Percentiles rank a stretch among this genome's conserved stretches.
These are phyloP conservation scores for Lethocerus indicus DNA, from an alignment of 1,140 invertebrate genomes.

Conservation along the genomic window DNA sequence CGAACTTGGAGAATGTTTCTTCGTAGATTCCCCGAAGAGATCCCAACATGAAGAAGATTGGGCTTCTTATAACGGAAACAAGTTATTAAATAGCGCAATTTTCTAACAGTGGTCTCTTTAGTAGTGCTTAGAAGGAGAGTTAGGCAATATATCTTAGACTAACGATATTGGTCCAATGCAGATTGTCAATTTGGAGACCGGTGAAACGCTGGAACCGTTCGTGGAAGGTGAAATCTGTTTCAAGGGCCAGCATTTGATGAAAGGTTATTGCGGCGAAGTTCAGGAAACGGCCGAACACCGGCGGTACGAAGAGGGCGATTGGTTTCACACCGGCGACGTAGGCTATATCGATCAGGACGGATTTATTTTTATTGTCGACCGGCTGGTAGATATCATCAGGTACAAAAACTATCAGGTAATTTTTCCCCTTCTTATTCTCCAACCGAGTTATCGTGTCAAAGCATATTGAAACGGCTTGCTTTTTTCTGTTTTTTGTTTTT, in stretches of 20 bases:
- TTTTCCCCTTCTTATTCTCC: background rate
- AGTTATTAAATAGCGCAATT: too few relatives aligned
- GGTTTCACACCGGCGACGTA: constrained; percentile 64
- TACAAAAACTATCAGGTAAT: constrained; percentile 57
- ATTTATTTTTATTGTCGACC: constrained; percentile 53
- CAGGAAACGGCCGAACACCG: constrained; percentile 23
- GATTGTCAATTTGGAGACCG: constrained; percentile 16
- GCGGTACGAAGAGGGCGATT: constrained; percentile 55
- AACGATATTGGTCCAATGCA: too few relatives aligned
- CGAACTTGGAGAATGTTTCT: too few relatives aligned
- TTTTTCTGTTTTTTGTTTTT: background rate
- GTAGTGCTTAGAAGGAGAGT: too few relatives aligned
- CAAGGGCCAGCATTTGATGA: constrained; percentile 16
- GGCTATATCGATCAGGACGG: constrained; percentile 52
- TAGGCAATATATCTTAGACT: too few relatives aligned
- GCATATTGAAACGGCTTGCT: background rate
- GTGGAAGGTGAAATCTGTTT: constrained; percentile 30
- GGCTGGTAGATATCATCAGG: constrained; percentile 65
- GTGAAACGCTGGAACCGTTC: constrained; percentile 22
- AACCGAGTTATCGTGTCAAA: background rate
- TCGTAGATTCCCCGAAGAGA: too few relatives aligned
- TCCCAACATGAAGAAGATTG: too few relatives aligned
- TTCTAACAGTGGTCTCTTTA: too few relatives aligned
- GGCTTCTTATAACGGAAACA: too few relatives aligned
- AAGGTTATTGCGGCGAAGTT: constrained; percentile 1